phyloP scores from a whole-genome alignment of 64 coral and sea anemone species.

The Actinia equina region DNA sequence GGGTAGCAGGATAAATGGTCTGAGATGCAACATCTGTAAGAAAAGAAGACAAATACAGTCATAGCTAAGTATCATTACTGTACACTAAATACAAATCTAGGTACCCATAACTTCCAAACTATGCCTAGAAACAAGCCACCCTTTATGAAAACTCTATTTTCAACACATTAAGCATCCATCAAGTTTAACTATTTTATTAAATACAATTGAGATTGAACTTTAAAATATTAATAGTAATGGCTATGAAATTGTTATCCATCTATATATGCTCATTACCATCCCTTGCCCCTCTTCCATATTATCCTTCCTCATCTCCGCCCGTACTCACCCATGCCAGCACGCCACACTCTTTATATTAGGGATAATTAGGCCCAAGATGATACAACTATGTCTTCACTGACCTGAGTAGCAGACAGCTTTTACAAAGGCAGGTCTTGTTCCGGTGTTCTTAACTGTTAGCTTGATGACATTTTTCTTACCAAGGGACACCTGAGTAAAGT shows the following conservation, averaged over 20 bases:
- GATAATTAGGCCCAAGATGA: neutral
- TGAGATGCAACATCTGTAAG: conserved; percentile 72
- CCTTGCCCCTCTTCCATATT: no score
- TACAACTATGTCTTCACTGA: neutral
- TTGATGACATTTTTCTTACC: conserved; percentile 84
- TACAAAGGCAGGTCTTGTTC: conserved; percentile 89
- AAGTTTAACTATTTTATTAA: no score
- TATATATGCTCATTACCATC: no score
- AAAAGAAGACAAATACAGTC: conserved; percentile 2
- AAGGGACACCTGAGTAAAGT: conserved; percentile 82
- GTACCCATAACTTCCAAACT: neutral
- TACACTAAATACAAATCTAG: neutral
- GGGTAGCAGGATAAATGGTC: conserved; percentile 62
- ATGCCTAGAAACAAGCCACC: no score
- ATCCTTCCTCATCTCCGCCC: no score
- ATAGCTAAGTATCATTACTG: neutral
- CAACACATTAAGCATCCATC: no score
- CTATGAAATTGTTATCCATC: no score
- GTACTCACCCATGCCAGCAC: no score
- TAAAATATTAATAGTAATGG: no score
- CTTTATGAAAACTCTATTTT: no score
- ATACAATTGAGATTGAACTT: neutral
- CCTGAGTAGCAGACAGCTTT: conserved; percentile 95
- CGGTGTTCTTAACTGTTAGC: conserved; percentile 80
- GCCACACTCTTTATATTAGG: no score